Conservation (phyloP, 1,140 invertebrate species). For the Popillia japonica region DNA sequence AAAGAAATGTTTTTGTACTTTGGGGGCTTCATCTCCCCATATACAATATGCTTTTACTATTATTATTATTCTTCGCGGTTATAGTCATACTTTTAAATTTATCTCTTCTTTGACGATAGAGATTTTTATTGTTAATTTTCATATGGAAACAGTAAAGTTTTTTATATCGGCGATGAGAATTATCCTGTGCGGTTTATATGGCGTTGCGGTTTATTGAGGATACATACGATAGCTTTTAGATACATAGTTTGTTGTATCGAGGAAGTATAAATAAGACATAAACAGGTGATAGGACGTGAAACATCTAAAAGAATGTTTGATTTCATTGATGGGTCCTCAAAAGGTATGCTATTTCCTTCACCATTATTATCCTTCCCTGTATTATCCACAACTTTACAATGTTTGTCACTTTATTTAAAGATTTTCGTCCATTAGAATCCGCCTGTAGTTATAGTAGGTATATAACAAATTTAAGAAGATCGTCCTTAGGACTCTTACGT, state of each 20-base stretch:
- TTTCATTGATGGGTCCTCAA: too few species aligned
- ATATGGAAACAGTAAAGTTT: conserved; percentile 37
- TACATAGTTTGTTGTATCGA: neutral
- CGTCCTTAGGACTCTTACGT: too few species aligned
- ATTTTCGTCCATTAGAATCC: too few species aligned
- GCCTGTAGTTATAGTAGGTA: too few species aligned
- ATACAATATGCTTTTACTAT: conserved; percentile 49
- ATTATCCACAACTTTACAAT: too few species aligned
- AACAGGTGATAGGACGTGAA: too few species aligned
- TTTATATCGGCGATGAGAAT: conserved; percentile 37
- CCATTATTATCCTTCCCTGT: too few species aligned
- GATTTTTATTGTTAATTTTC: conserved; percentile 40
- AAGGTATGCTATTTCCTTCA: too few species aligned
- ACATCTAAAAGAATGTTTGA: too few species aligned
- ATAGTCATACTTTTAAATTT: conserved; percentile 44
- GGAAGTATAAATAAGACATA: too few species aligned
- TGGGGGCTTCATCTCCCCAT: neutral
- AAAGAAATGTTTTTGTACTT: conserved; percentile 48
- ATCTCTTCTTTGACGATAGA: conserved; percentile 36
- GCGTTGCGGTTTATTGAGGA: conserved; percentile 23
- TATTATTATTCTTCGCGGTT: conserved; percentile 55
- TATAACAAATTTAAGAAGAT: too few species aligned
- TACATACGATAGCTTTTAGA: neutral
- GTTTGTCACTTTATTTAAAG: too few species aligned
- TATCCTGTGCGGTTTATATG: conserved; percentile 20